Evolutionary conservation across 2,113 vertebrate species (phyloP), one percentile per base, ranked within the genome.

Genomic region (Pogonocichla stellata): DNA sequence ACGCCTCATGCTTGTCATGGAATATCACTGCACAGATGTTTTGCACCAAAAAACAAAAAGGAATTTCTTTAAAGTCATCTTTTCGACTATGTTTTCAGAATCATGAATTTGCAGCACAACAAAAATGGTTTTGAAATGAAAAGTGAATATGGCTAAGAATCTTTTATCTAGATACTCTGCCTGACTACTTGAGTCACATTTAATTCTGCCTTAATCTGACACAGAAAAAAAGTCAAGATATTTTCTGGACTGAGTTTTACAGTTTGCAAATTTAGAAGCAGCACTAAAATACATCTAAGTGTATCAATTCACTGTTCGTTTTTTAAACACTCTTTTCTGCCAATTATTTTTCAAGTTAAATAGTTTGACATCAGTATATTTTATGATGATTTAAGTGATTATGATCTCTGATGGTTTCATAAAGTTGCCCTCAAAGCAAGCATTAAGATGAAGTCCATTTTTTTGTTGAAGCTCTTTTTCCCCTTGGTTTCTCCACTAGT

Each of bases 11-110:
- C 48, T 78, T 62, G 28, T 92, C 81, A 28, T 78, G 67, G 38
- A 73, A 4, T 73, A 90, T 80, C 72, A 45, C 65, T 80, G 18
- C 56, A 80, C 86, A 95, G 82, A 93, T 90, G 94, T 84, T 96
- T 56, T 74, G 38, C 54, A 67, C 6, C 5, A 38, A 60, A 70
- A 88, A 53, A 43, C 73, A 78, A 58, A 73, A 38, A 38, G 14
- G 20, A 22, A 66, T 90, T 92, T 94, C 64, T 93, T 96, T 60
- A 28, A 77, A 88, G 60, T 62, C 17, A 20, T 60, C 24, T 60
- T 93, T 92, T 78, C 73, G 5, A 25, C 50, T 67, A 4, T 40
- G 50, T 57, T 93, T 86, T 90, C 16, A 50, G 45, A 94, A 40
- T 79, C 19, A 22, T 5, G 3, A 53, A 38, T 50, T 91, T 85